A percentile compares a stretch with the other conserved stretches of the same genome.
Conservation (phyloP, 2,113 vertebrate species). For the Phaetusa simplex region DNA sequence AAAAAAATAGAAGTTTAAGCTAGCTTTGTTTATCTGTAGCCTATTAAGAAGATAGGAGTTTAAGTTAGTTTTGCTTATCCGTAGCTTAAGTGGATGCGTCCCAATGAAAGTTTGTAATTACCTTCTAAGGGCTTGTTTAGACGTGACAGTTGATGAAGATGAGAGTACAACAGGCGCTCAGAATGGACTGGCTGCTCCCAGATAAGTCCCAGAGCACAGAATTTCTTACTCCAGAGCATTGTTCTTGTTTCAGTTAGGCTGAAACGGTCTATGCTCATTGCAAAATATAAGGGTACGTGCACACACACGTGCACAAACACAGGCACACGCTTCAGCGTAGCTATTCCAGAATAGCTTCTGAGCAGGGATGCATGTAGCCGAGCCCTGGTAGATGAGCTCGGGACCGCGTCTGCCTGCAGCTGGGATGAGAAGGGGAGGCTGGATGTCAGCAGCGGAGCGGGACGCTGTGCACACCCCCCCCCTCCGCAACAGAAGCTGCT, state of each 20-base stretch:
- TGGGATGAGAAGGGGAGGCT: neutral
- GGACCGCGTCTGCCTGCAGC: neutral
- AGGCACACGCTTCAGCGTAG: rapidly evolving
- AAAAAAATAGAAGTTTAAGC: neutral
- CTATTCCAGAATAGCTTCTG: neutral
- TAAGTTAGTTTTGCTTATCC: neutral
- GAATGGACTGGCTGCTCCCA: neutral
- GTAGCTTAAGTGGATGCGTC: neutral
- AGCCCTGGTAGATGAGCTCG: neutral
- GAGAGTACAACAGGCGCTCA: neutral
- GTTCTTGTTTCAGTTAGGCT: neutral
- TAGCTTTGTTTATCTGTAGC: neutral
- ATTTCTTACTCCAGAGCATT: neutral
- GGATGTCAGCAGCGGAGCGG: neutral
- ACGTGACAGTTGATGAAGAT: neutral
- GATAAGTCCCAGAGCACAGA: neutral
- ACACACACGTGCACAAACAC: neutral
- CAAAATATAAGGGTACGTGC: neutral
- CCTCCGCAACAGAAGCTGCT: neutral
- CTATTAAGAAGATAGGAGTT: neutral
- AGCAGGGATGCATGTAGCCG: neutral
- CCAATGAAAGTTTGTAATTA: neutral
- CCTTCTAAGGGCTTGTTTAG: neutral
- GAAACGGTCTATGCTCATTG: neutral
- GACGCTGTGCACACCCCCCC: neutral